A percentile compares a stretch with the other conserved stretches of the same genome.
phyloP scores from a whole-genome alignment of 2,888 invertebrate genomes.

The Vandiemenella viatica region DNA sequence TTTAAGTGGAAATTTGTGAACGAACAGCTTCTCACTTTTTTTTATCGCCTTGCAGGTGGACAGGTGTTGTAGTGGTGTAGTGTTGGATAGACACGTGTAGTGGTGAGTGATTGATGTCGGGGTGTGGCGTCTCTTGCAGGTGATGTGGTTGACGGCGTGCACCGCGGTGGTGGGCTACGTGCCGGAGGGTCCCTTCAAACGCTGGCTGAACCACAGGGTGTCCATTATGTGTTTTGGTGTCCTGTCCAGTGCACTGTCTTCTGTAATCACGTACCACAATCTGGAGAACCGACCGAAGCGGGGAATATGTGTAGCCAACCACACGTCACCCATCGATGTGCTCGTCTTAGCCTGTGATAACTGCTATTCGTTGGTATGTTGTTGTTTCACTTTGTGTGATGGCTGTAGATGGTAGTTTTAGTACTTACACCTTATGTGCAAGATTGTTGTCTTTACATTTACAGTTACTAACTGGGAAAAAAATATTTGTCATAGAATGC shows the following conservation, averaged over 20 bases:
- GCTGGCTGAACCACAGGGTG: constrained; percentile 60
- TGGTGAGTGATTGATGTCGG: too few species aligned
- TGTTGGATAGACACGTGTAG: too few species aligned
- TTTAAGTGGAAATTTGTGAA: too few species aligned
- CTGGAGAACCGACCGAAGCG: constrained; percentile 71
- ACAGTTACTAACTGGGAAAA: too few species aligned
- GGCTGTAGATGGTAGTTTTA: too few species aligned
- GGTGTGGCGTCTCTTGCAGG: too few species aligned
- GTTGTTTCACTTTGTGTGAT: too few species aligned
- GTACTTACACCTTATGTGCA: too few species aligned
- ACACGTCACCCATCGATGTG: constrained; percentile 97
- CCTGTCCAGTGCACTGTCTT: constrained; percentile 79
- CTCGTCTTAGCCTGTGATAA: constrained; percentile 93
- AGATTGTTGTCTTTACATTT: not conserved
- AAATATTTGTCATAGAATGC: too few species aligned
- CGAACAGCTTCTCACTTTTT: too few species aligned
- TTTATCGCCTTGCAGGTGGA: too few species aligned
- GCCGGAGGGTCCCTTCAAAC: constrained; percentile 62
- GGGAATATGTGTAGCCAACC: constrained; percentile 95
- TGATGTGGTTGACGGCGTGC: constrained; percentile 71
- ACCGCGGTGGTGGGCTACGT: constrained; percentile 77
- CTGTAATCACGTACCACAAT: constrained; percentile 74
- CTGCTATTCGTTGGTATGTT: constrained; percentile 91
- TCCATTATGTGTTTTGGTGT: constrained; percentile 86
- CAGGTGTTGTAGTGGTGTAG: too few species aligned